phyloP scores from a whole-genome alignment of 2,113 vertebrate species.

The Chloropsis cyanopogon region DNA sequence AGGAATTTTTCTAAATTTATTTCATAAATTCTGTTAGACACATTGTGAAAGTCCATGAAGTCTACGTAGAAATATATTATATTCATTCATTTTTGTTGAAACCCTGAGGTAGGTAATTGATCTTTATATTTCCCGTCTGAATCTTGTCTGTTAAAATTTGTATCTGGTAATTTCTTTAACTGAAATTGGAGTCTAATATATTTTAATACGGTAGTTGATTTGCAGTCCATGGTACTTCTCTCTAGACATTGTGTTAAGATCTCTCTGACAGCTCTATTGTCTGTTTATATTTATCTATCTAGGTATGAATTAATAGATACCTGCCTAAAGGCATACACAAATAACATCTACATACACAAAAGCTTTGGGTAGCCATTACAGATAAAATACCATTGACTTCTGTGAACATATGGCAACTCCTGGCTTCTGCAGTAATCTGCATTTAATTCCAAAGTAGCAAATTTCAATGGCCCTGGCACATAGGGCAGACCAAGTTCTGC shows the following conservation, averaged over 20 bases:
- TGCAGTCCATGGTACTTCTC: background rate
- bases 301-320: background rate
- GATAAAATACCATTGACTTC: background rate
- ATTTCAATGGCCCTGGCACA: background rate
- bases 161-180: background rate
- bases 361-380: background rate
- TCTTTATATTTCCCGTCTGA: background rate
- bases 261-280: background rate
- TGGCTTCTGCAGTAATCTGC: background rate
- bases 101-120: background rate
- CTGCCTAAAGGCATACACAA: background rate
- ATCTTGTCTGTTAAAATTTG: background rate
- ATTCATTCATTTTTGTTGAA: background rate
- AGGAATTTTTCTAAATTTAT: background rate
- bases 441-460: background rate
- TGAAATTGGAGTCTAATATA: background rate
- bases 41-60: background rate
- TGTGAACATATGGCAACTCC: background rate
- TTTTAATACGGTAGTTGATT: background rate
- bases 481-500: background rate
- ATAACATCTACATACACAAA: background rate
- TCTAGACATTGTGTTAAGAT: background rate
- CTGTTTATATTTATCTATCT: background rate
- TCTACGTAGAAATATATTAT: background rate
- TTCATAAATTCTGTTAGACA: background rate